These are phyloP conservation scores for Anthrax anthrax DNA, from an alignment of 2,888 invertebrate species.

Conservation along the genomic window DNA sequence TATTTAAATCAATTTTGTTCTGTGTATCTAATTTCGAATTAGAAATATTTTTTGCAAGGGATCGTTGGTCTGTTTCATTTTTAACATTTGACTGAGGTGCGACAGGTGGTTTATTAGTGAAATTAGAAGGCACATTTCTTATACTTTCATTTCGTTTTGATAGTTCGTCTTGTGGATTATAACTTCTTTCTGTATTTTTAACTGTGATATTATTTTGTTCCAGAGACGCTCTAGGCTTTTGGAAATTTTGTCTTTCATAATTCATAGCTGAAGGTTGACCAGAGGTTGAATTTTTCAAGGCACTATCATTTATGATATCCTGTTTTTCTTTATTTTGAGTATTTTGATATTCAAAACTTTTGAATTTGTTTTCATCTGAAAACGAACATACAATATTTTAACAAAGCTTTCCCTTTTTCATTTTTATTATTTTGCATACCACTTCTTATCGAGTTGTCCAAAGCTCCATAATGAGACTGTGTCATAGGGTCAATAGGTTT, in stretches of 20 bases:
- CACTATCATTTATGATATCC: background rate
- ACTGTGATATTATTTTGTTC: no score
- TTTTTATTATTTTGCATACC: background rate
- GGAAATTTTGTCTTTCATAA: background rate
- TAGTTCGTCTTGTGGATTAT: no score
- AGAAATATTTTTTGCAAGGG: background rate
- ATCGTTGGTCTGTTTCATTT: background rate
- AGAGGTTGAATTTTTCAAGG: background rate
- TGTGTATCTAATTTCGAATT: background rate
- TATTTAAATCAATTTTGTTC: background rate
- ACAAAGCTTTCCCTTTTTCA: no score
- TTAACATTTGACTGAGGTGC: background rate
- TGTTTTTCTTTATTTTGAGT: background rate
- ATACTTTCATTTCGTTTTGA: background rate
- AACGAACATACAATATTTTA: no score
- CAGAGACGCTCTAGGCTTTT: background rate
- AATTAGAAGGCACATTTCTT: background rate
- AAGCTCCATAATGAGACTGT: conserved; percentile 9
- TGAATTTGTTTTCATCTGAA: background rate
- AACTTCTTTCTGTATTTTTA: no score
- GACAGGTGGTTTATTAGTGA: background rate
- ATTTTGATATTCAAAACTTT: background rate
- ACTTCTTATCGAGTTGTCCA: conserved; percentile 2
- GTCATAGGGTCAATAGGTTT: conserved; percentile 12
- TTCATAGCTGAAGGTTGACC: background rate